Base-by-base conservation (phyloP, 2,888 invertebrate species). In the Cerceris rybyensis region DNA sequence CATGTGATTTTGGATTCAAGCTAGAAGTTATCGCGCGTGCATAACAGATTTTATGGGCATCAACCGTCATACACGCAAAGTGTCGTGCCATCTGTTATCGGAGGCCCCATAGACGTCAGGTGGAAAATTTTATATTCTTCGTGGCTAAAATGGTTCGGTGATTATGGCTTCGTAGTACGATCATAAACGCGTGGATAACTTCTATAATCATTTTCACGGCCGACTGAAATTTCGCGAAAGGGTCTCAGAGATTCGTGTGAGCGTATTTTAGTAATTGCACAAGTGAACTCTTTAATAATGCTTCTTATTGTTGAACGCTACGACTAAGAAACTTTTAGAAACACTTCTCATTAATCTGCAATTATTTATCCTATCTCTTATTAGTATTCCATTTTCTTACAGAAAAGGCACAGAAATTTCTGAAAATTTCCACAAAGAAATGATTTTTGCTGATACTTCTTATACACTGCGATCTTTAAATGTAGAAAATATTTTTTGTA, bases 121-220 rank as follows among this genome's bases (percentile, higher is more conserved):
- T 89, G 88, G 88, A 89, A 89, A 89, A 89, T 88, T 88, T 77
- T 67, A 83, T 82, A 84, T 87, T 85, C 78, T 87, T 85, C 67
- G 66, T 58, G 69, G 55, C 60, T 52, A 70, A 61, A 39, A 58
- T 57, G 64, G 61, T 42, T 67, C 67, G 54, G 9, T 67, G 70
- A 84, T 82, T 76, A 78, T 58, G 58, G 54, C 69, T 55, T 28
- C 46, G 50, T 55, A 50, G 16, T 49, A 55, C 9, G 42, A 60
- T 66, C 67, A 59, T 68, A 73, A 70, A 78, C 55, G 80, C 60
- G 54, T 68, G 59, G 65, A 70, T 60, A 54, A 73, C 13, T 77
- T 61, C 17, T 13, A 39, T 61, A 55, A 55, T 61, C 50, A 65
- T 76, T 11, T 65, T 71, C 58, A 69, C 13, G 55, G 65, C 8